Base-by-base conservation (phyloP, 2,888 invertebrate species). In the Cantharis lateralis region DNA sequence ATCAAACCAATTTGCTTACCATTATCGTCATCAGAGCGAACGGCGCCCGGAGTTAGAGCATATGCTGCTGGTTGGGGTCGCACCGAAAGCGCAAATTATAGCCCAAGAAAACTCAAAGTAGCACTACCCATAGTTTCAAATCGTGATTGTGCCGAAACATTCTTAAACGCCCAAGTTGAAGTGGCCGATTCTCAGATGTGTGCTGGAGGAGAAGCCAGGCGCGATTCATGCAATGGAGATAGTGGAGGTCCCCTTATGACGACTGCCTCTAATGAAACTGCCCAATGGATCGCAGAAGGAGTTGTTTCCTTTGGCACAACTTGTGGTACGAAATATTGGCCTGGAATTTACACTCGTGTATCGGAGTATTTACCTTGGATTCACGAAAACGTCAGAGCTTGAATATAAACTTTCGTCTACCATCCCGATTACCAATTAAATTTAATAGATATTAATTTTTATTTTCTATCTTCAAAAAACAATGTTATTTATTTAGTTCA, bases 131-230 rank as follows among this genome's bases (percentile, higher is more conserved):
- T 75, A 15, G 10, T 71, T 13, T 0, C 24, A 2, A 75, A 75
- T 32, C 15, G 1, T 1, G 3, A 10, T 0, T 75, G 75, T 11
- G 82, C 85, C 0, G 7, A 4, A 5, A 89, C 91, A 62, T 90
- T 71, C 3, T 0, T 1, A 10, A 16, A 2, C 11, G 26, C 16
- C 26, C 16, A 28, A 9, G 15, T 71, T 3, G 28, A 15, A 3
- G 15, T 71, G 1, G 61, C 10, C n/a, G 15, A 16, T n/a, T 28
- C 71, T 13, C 75, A 75, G 9, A 26, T 75, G n/a, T 76, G 76
- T 61, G 75, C 71, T 0, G 75, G 75, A 10, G 71, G 75, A 11
- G 71, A 89, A 32, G 87, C 89, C 0, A 90, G 90, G 3, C 48
- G 48, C 13, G 75, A 75, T 66, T 18, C 75, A 3, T 75, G 71